Base-by-base conservation (phyloP, 2,113 vertebrate genomes). In the Bujurquina vittata region DNA sequence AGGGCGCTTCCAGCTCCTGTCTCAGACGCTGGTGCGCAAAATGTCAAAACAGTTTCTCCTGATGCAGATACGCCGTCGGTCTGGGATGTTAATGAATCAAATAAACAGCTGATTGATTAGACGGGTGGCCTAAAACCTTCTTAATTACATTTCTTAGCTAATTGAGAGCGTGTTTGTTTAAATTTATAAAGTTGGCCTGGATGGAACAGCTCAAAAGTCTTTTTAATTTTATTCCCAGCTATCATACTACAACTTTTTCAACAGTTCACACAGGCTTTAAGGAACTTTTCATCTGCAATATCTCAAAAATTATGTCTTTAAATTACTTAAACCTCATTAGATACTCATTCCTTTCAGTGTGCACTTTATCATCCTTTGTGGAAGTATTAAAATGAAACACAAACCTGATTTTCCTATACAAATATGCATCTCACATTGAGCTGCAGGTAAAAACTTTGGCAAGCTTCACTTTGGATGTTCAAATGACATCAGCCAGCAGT, bases 41-140 rank as follows among this genome's bases (percentile, higher is more conserved):
- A 83, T 29, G 55, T 75, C 83, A 40, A 22, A 83, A 65, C 10
- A 20, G 29, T 79, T 14, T 73, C 69, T 46, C 6, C 37, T 31
- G 3, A 22, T 69, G 77, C 57, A 62, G 76, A 89, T 77, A 40
- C 62, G 7, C 46, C 73, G 65, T 80, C 72, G 23, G 83, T 85
- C 80, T 89, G 79, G 31, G 69, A 83, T 63, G 77, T 77, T 75
- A 86, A 79, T 75, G 40, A 75, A 2, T 62, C 49, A 56, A 79
- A 84, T 57, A 77, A 80, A 55, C 65, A 61, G 40, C 37, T 72
- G 75, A 65, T 33, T 79, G 58, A 86, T 80, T 61, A 61, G 31
- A 8, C 26, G 26, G 33, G 78, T 4, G 63, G 11, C n/a, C 35
- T 17, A 73, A 76, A 26, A 49, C 12, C n/a, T 6, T 15, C 35